Base-by-base conservation (phyloP, 2,888 invertebrate species). In the Stramonita haemastoma region DNA sequence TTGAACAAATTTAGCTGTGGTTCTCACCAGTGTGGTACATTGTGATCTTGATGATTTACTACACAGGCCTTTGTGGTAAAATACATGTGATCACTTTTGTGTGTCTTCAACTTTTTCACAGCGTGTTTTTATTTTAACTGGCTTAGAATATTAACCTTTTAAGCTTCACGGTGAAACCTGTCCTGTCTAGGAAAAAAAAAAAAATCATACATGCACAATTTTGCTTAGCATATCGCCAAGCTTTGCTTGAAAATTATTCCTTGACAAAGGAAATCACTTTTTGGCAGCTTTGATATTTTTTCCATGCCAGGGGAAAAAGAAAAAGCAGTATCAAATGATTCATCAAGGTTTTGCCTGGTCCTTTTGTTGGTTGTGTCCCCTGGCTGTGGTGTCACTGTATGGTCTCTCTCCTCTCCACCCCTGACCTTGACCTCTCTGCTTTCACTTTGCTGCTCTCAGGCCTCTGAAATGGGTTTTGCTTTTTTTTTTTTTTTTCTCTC, bases 381-480 rank as follows among this genome's bases (percentile, higher is more conserved):
- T 46, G 36, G 81, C 36, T 36, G 36, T 26, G 36, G 11, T 46
- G 77, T 73, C 26, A 73, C 34, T 34, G 29, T 79, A 5, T 34
- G 13, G 22, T n/a, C 36, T 46, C 1, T 17, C 79, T 4, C 34
- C 17, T 34, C 79, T 26, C 56, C 46, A n/a, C 66, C 66, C 46
- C 46, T 46, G 46, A 46, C 46, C 46, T 46, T 46, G 46, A 46
- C 46, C 73, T 60, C 22, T 56, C 8, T 56, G 77, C 36, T 79
- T 87, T 70, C 56, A 13, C 70, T 17, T 36, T 87, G 32, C 46
- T 36, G 77, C 87, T 79, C 1, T 88, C 36, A 29, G 73, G 22
- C 87, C 73, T 22, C 87, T 81, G 81, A 87, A 86, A 36, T 79
- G 29, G 66, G 77, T 60, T 84, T 86, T 87, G 87, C 29, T 79